Evolutionary conservation across 1,140 invertebrate species (phyloP), one percentile per base, ranked within the genome.

Genomic region (Cydia strobilella): DNA sequence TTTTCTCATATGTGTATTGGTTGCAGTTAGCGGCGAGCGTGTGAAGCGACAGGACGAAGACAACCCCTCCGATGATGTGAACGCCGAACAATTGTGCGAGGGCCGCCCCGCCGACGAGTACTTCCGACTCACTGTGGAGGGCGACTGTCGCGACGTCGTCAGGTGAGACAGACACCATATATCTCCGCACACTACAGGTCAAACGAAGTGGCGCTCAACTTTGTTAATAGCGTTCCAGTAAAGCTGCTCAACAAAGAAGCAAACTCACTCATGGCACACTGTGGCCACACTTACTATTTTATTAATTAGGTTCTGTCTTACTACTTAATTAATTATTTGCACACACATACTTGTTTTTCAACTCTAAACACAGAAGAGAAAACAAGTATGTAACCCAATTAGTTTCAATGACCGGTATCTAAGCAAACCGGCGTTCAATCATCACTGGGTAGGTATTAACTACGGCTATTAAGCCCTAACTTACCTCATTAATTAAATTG

Each of bases 101-200:
- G 96, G 96, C 82, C 94, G 97, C 83, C 96, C 97, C 2, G 96
- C 96, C 23, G 97, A 98, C 83, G 97, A 98, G 90, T 98, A 98
- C 93, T 98, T 98, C 94, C 95, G 97, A 74, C 93, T 98, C 81
- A 95, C 95, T 74, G 95, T 95, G 25, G 96, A 97, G 62, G 96
- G 96, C 76, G 97, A 98, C 90, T 98, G 97, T 91, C 95, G 97
- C 80, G 97, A 98, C 92, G 97, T 98, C 76, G 97, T 98, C 84
- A 97, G 97, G 97, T 97, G 94, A 95, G 77, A 75, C 74, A 59
- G 74, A 42, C 7, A 20, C 31, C 20, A 15, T 9, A 5, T n/a
- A 27, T 18, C 25, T 35, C 63, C 63, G 27, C 63, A 54, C n/a
- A n/a, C n/a, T n/a, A n/a, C 51, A 54, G 51, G 15, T 18, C 51